These are phyloP conservation scores for Araneus ventricosus DNA, from an alignment of 1,140 invertebrate genomes.

Conservation along the genomic window DNA sequence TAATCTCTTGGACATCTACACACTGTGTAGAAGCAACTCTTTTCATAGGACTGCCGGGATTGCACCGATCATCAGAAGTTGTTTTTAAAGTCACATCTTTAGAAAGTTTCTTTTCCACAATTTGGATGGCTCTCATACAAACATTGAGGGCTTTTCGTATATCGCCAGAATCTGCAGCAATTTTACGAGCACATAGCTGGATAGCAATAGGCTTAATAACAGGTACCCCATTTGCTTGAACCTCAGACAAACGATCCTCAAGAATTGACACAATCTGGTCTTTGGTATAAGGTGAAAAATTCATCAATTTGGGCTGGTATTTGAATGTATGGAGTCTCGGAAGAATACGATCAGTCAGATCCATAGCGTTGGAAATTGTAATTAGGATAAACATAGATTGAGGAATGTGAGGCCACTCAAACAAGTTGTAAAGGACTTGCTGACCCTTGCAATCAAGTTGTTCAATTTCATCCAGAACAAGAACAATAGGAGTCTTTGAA, in stretches of 20 bases:
- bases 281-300: slow-evolving; percentile 96
- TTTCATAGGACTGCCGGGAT: slow-evolving; percentile 79
- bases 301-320: slow-evolving; percentile 84
- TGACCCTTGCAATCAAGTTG: slow-evolving; percentile 90
- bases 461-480: slow-evolving; percentile 98
- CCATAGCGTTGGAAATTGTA: slow-evolving; percentile 97
- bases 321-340: slow-evolving; percentile 88
- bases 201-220: slow-evolving; percentile 90
- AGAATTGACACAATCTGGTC: slow-evolving; percentile 94
- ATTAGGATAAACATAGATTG: slow-evolving; percentile 90
- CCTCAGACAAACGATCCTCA: slow-evolving; percentile 86
- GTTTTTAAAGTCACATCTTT: slow-evolving; percentile 78
- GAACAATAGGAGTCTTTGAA: slow-evolving; percentile 82
- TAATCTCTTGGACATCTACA: slow-evolving; percentile 89
- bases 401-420: slow-evolving; percentile 91
- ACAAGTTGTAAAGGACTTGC: slow-evolving; percentile 90
- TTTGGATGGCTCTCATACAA: slow-evolving; percentile 91
- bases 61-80: slow-evolving; percentile 78
- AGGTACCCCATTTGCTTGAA: slow-evolving; percentile 79
- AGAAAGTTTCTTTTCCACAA: slow-evolving; percentile 82
- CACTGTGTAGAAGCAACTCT: slow-evolving; percentile 77
- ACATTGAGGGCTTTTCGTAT: slow-evolving; percentile 95
- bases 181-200: slow-evolving; percentile 94
- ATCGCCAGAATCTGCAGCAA: slow-evolving; percentile 96
- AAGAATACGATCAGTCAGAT: slow-evolving; percentile 94